A percentile compares a stretch with the other conserved stretches of the same genome.
These are phyloP conservation scores for Avahi laniger DNA, from an alignment of 2,797 vertebrate genomes.

Conservation along the genomic window DNA sequence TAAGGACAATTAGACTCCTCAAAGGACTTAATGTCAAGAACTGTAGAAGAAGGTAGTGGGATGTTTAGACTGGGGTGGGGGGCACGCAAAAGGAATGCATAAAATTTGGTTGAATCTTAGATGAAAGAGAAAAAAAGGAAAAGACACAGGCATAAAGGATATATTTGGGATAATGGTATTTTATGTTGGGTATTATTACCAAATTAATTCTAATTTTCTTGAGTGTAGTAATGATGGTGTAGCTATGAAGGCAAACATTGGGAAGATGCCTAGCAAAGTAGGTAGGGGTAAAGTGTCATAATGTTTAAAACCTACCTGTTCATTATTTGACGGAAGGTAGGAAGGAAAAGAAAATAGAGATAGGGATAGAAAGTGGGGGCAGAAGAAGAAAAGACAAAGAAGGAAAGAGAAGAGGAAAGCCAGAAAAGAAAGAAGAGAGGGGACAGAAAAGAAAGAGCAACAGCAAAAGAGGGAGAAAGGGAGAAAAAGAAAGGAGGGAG, in stretches of 20 bases:
- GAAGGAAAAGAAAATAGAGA: background rate
- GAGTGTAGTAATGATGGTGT: background rate
- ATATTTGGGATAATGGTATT: background rate
- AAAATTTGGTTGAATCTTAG: background rate
- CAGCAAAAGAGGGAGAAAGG: background rate
- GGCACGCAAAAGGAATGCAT: background rate
- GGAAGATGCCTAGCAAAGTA: background rate
- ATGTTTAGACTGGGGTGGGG: background rate
- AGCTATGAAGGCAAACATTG: background rate
- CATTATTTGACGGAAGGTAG: background rate
- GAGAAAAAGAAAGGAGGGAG: too few species aligned
- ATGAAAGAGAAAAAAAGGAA: background rate
- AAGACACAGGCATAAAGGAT: background rate
- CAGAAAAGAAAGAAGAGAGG: background rate
- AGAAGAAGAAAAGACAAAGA: background rate
- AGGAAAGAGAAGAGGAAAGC: background rate
- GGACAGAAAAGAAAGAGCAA: background rate
- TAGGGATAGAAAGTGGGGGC: background rate
- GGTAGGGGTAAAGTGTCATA: background rate
- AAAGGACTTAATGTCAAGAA: constrained; percentile 18
- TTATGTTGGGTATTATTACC: background rate
- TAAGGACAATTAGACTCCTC: background rate
- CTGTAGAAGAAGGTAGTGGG: background rate
- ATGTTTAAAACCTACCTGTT: background rate
- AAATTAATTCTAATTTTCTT: constrained; percentile 9